Base-by-base conservation (phyloP, 2,113 vertebrate species). In the Cardinalis cardinalis region DNA sequence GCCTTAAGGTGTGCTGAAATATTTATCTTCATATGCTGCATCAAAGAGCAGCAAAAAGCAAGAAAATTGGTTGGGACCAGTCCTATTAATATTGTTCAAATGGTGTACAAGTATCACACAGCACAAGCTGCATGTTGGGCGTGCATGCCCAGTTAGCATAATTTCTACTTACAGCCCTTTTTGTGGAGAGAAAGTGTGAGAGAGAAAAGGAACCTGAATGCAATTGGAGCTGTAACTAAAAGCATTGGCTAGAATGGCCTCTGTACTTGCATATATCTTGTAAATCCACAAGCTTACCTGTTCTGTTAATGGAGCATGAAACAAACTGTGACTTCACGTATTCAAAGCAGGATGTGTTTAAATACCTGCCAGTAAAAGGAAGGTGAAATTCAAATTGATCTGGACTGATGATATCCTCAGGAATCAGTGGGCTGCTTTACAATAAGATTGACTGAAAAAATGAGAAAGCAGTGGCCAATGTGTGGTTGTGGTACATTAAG, bases 271-370 rank as follows among this genome's bases (percentile, higher is more conserved):
- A 18, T 25, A 4, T 20, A 32, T 36, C 60, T 85, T 59, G 43
- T 91, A 66, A 88, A 80, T 53, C 55, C 18, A 28, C 8, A 51
- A 46, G n/a, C 21, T 71, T 70, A 59, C n/a, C 41, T 66, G 19
- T 65, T 82, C 14, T 65, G 6, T 65, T 85, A 94, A 91, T 20
- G 68, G 80, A 73, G 68, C 68, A 51, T 92, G 46, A 89, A 94
- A 85, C 73, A 38, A 91, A 34, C 63, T 46, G 58, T 78, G 53
- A 61, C 44, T 76, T 79, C 12, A 36, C 59, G 31, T 72, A 46
- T 82, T 76, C 46, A 69, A 66, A 76, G 38, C 32, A 69, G 49
- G 34, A 31, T 38, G 7, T 34, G 36, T 64, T 92, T 69, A 82
- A 70, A 69, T 71, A 56, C 43, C 19, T 59, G 41, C 21, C 0